Conservation (phyloP, 2,888 invertebrate genomes). For the Eupithecia subfuscata region DNA sequence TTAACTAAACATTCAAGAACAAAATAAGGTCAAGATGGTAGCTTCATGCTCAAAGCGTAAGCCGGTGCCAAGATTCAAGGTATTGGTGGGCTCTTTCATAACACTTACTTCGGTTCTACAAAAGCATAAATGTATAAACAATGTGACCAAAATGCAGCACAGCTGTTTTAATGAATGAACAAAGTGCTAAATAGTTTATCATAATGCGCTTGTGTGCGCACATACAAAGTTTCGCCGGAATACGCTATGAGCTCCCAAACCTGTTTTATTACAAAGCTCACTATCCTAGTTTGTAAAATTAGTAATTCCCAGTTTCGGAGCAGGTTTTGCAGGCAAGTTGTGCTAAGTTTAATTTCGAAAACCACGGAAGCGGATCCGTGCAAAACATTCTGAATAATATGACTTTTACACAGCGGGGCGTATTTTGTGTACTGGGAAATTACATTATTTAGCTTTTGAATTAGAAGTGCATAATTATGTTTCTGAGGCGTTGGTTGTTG, state of each 20-base stretch:
- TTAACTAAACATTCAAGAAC: conserved; percentile 22
- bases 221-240: conserved; percentile 27
- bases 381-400: conserved; percentile 29
- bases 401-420: conserved; percentile 19
- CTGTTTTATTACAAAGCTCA: conserved; percentile 36
- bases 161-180: neutral
- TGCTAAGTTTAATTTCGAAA: conserved; percentile 49
- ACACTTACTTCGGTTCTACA: neutral
- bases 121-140: neutral
- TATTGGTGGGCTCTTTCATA: conserved; percentile 16
- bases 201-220: conserved; percentile 19
- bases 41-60: conserved; percentile 20
- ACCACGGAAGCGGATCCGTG: conserved; percentile 29
- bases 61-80: conserved; percentile 27
- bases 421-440: conserved; percentile 21
- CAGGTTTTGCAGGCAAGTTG: conserved; percentile 40
- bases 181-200: conserved; percentile 26
- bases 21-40: conserved; percentile 26
- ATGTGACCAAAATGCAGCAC: neutral
- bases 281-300: conserved; percentile 38
- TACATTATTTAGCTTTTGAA: conserved; percentile 20
- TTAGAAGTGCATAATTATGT: conserved; percentile 7
- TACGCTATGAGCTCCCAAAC: conserved; percentile 32
- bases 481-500: neutral
- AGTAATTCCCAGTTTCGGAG: conserved; percentile 35